Base-by-base conservation (phyloP, 2,888 invertebrate species). In the Metacarcinus magister region DNA sequence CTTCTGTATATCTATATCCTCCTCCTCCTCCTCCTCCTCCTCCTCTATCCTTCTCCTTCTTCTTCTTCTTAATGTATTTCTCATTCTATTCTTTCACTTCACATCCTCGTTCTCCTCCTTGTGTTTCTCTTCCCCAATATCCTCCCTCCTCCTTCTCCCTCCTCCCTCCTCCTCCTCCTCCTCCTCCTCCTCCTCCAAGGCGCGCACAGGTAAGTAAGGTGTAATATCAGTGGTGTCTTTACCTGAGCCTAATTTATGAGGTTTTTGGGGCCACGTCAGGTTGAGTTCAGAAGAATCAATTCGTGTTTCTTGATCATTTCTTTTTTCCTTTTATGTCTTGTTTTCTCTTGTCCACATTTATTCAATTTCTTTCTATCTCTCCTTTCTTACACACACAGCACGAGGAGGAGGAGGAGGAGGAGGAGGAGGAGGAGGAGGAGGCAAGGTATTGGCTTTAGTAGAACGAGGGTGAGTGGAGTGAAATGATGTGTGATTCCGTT, bases 341-440 rank as follows among this genome's bases (percentile, higher is more conserved):
- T 60, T 60, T 16, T 10, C 16, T 60, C 60, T 2, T 60, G 60
- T 60, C 46, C 46, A 10, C 46, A 46, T 4, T 10, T 46, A 10
- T 46, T 46, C 46, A 2, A 5, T 60, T 60, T 2, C 16, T 16
- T 10, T 23, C 10, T 16, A 3, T 23, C 1, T 23, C 5, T 10
- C 16, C 46, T n/a, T 43, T 48, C 94, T 60, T 32, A 94, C 94
- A 94, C 94, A 94, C 90, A 90, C 94, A 94, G n/a, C n/a, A n/a
- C n/a, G n/a, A 54, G 54, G 54, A 54, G 54, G 54, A 54, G 54
- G 54, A 54, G 54, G 54, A 54, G 54, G 54, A 54, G 54, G 54
- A 82, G 32, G 10, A 13, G 82, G 82, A 32, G 82, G 32, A 82
- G 32, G 82, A 82, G 32, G 19, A 19, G 67, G 67, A 13, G n/a